Evolutionary conservation across 2,888 invertebrate species (phyloP).

Genomic region (Oscheius myriophilus): DNA sequence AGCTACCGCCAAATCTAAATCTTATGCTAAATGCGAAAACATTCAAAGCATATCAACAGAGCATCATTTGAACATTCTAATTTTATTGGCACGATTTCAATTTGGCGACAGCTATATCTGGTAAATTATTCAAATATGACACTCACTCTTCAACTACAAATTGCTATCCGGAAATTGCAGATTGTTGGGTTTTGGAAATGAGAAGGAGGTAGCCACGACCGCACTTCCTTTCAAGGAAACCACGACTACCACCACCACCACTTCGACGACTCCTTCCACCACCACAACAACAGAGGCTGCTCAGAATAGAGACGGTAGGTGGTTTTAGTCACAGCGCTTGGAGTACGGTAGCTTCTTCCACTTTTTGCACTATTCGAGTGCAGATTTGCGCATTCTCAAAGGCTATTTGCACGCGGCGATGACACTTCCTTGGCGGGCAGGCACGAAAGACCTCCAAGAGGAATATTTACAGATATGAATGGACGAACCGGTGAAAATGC

Average conservation of each 20-base stretch:
- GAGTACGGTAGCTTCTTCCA: not conserved
- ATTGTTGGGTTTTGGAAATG: slow-evolving; percentile 33
- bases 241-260: slow-evolving; percentile 18
- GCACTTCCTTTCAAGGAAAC: slow-evolving; percentile 1
- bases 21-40: no score
- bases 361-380: slow-evolving; percentile 27
- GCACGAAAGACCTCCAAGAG: not conserved
- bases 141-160: no score
- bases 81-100: no score
- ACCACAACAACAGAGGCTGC: slow-evolving; percentile 13
- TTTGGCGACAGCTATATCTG: no score
- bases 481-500: no score
- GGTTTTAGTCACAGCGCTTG: not conserved
- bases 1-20: no score
- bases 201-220: slow-evolving; percentile 11
- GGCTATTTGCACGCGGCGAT: slow-evolving; percentile 24
- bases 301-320: slow-evolving; percentile 21
- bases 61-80: no score
- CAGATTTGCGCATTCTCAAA: slow-evolving; percentile 21
- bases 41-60: no score
- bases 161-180: no score
- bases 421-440: slow-evolving; percentile 23
- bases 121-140: no score
- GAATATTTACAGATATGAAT: no score
- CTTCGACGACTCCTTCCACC: slow-evolving; percentile 18